Base-by-base conservation (phyloP, 1,140 invertebrate genomes). In the Aphelenchoides avenae region DNA sequence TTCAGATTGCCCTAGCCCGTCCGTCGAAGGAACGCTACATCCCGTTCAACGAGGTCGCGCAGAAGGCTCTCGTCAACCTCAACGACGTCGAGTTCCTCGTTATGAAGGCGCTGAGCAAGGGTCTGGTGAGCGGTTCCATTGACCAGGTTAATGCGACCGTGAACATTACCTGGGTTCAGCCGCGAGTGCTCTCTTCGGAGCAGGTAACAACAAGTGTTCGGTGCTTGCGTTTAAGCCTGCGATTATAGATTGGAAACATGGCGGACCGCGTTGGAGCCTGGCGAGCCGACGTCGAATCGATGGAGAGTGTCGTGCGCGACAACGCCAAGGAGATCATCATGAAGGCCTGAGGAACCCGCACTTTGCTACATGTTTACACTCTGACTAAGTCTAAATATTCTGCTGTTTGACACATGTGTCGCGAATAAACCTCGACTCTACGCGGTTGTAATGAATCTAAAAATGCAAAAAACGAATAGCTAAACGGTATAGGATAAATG, bases 81-180 rank as follows among this genome's bases (percentile, higher is more conserved):
- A 85, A 79, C 64, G 13, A 69, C 79, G 90, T 98, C 20, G 94
- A 98, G 77, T 80, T 94, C 54, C 81, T 97, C 9, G 89, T 97
- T 1, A 99, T 98, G 94, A 94, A 95, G 80, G 94, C 94, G 0
- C 77, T 98, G 26, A 89, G 91, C n/a, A 85, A 95, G 66, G 89
- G 88, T 40, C 82, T 99, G 0, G 88, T 99, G 2, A 85, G 86
- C 58, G 94, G 94, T 29, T 86, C 86, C 42, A 97, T 98, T 67
- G 92, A 98, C 82, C 89, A 97, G 80, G 90, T 96, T 2, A 84
- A 85, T 15, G 79, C 82, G 51, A 86, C 83, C 53, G 86, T 90
- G 5, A 85, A 87, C 74, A 86, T 91, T 82, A 87, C 85, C 20
- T 91, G 89, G 89, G 87, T 94, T 18, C 90, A 93, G 78, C 91